These are phyloP conservation scores for Nemotelus pantherinus DNA, from an alignment of 2,888 invertebrate species.

Conservation along the genomic window DNA sequence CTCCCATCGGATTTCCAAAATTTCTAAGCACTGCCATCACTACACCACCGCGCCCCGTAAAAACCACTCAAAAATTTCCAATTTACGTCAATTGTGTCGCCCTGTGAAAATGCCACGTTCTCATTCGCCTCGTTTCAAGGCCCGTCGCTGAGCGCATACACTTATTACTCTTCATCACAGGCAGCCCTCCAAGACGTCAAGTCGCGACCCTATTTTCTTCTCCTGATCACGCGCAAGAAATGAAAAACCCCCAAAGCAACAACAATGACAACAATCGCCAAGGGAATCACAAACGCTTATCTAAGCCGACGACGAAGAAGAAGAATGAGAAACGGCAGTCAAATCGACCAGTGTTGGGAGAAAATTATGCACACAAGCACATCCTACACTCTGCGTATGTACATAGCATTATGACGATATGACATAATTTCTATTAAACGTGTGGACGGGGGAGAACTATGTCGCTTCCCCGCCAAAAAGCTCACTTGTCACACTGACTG, in stretches of 20 bases:
- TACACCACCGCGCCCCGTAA: not conserved
- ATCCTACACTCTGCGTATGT: no score
- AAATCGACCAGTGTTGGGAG: no score
- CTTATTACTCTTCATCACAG: not conserved
- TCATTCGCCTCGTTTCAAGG: not conserved
- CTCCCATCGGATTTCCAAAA: not conserved
- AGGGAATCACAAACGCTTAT: slow-evolving; percentile 23
- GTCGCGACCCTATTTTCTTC: slow-evolving; percentile 29
- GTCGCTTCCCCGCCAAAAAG: slow-evolving; percentile 32
- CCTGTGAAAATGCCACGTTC: slow-evolving; percentile 37
- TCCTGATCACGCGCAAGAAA: slow-evolving; percentile 1
- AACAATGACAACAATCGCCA: not conserved
- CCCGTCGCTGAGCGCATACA: not conserved
- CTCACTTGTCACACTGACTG: slow-evolving; percentile 13
- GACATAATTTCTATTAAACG: slow-evolving; percentile 12
- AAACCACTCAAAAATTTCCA: no score
- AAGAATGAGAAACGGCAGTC: not conserved
- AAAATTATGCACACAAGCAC: no score
- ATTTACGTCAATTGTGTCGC: not conserved
- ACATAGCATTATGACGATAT: slow-evolving; percentile 12
- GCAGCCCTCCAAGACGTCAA: slow-evolving; percentile 16
- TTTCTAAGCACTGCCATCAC: not conserved
- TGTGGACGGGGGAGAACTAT: slow-evolving; percentile 2
- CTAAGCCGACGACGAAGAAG: not conserved
- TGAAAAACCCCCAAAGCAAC: not conserved